These are phyloP conservation scores for Xylota segnis DNA, from an alignment of 2,888 invertebrate species.

Conservation along the genomic window DNA sequence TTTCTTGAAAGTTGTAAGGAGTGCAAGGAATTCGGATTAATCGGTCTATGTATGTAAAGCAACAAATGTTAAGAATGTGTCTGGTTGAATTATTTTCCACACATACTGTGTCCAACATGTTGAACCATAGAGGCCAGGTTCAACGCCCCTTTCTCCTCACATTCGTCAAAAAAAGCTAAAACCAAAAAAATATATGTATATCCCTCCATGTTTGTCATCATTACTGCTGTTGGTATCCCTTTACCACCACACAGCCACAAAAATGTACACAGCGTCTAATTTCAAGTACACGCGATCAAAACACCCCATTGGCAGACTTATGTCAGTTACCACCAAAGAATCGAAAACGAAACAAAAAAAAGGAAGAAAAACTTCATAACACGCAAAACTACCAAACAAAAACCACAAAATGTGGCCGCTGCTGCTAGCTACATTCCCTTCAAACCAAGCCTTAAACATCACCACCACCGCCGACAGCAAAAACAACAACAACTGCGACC, in stretches of 20 bases:
- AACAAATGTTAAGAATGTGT: too few species aligned
- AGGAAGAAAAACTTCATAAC: conserved; percentile 54
- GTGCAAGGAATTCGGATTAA: too few species aligned
- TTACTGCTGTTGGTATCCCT: conserved; percentile 11
- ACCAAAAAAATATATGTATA: not conserved
- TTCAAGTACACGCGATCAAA: conserved; percentile 72
- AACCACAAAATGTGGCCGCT: conserved; percentile 69
- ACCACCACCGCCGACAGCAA: conserved; percentile 65
- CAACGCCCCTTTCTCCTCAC: not conserved
- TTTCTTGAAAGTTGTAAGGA: too few species aligned
- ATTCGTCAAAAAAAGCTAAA: not conserved
- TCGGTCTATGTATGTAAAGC: too few species aligned
- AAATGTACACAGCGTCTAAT: conserved; percentile 15
- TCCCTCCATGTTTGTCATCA: conserved; percentile 31
- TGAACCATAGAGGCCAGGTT: not conserved
- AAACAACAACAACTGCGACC: conserved; percentile 21
- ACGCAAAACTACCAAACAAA: conserved; percentile 71
- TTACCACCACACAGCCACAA: conserved; percentile 24
- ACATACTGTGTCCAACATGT: conserved; percentile 7
- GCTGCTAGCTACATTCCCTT: conserved; percentile 48
- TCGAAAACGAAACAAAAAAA: conserved; percentile 9
- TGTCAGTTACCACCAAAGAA: conserved; percentile 28
- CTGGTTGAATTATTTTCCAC: conserved; percentile 2
- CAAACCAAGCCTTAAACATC: conserved; percentile 59
- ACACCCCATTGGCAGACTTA: conserved; percentile 56